Percentiles rank a stretch among this genome's conserved stretches.
Evolutionary conservation across 2,888 invertebrate genomes (phyloP).

Genomic region (Unio delphinus): DNA sequence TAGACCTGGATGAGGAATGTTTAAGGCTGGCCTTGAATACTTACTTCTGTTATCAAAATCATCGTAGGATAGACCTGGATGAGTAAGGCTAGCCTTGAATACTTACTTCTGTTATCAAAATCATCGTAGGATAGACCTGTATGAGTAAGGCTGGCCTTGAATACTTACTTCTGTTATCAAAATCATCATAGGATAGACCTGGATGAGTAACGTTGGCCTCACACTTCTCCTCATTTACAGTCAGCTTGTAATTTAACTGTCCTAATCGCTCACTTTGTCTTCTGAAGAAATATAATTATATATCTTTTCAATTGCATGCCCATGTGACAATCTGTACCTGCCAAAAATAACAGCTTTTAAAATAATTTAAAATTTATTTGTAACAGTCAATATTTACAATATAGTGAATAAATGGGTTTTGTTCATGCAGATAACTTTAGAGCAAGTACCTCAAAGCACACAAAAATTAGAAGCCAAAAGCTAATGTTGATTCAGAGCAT

Average conservation of each 20-base stretch:
- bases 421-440: too few species aligned
- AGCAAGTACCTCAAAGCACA: too few species aligned
- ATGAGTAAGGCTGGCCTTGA: too few species aligned
- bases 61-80: conserved; percentile 26
- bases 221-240: conserved; percentile 33
- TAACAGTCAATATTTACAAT: too few species aligned
- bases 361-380: too few species aligned
- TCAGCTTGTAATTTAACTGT: conserved; percentile 21
- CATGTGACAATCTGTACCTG: too few species aligned
- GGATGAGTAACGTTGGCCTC: conserved; percentile 33
- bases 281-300: too few species aligned
- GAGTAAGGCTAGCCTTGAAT: conserved; percentile 26
- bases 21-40: conserved; percentile 23
- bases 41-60: conserved; percentile 42
- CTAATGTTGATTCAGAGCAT: too few species aligned
- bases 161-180: conserved; percentile 34
- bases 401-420: too few species aligned
- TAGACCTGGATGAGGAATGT: conserved; percentile 34
- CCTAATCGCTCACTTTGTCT: conserved; percentile 11
- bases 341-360: too few species aligned
- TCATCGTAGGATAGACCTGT: conserved; percentile 32
- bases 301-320: too few species aligned
- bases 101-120: conserved; percentile 37
- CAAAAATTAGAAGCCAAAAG: too few species aligned
- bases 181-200: conserved; percentile 33